Conservation (phyloP, 2,797 vertebrate species). For the Lagorchestes hirsutus region DNA sequence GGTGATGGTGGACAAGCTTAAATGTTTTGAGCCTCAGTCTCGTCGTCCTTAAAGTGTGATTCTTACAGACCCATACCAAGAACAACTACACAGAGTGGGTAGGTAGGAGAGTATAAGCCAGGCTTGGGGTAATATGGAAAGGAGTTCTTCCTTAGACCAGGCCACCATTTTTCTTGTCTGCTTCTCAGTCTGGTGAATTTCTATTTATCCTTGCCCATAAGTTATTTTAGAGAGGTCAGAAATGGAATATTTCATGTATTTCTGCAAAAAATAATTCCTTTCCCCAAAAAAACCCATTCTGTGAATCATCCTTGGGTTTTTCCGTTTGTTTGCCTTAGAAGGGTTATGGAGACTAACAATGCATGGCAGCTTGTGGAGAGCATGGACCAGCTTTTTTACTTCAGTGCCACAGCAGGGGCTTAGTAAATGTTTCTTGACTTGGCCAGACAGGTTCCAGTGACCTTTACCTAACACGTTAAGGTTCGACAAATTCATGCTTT, state of each 20-base stretch:
- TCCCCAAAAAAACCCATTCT: too few relatives aligned
- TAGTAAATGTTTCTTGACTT: neutral
- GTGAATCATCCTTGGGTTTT: too few relatives aligned
- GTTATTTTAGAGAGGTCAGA: neutral
- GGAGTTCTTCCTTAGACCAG: neutral
- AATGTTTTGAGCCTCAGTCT: too few relatives aligned
- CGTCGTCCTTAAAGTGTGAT: too few relatives aligned
- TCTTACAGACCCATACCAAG: neutral
- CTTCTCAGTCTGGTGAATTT: neutral
- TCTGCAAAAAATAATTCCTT: neutral
- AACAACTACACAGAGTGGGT: too few relatives aligned
- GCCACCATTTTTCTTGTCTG: neutral
- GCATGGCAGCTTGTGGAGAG: neutral
- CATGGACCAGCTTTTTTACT: neutral
- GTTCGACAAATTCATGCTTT: neutral
- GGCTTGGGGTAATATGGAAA: too few relatives aligned
- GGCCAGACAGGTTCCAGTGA: neutral
- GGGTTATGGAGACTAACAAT: neutral
- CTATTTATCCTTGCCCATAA: neutral
- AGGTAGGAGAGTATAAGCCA: too few relatives aligned
- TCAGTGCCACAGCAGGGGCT: neutral
- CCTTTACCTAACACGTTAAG: neutral
- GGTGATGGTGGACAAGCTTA: neutral
- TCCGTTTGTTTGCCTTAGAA: neutral
- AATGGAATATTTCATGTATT: neutral